Base-by-base conservation (phyloP, 2,888 invertebrate species). In the Aphelenchoides bicaudatus region DNA sequence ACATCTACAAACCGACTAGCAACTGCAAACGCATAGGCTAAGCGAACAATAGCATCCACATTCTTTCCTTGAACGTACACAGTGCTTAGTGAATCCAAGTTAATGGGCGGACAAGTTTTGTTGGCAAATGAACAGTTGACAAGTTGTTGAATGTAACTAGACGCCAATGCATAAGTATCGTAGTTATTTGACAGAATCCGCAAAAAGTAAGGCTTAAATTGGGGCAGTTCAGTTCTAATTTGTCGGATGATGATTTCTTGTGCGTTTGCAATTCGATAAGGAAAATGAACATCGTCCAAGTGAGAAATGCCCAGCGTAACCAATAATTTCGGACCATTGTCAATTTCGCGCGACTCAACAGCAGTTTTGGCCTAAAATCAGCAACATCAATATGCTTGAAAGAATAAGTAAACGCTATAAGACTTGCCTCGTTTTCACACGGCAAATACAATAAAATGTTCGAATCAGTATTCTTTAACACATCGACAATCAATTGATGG, bases 121-220 rank as follows among this genome's bases (percentile, higher is more conserved):
- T 2, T 38, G 6, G 8, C 55, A 2, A 56, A 1, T 2, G 55
- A 54, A 3, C 55, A 54, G 43, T 54, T 54, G 21, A 54, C 19
- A 8, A 54, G 21, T 57, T 75, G 74, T 56, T 75, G 68, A 39
- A 78, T 69, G 52, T 75, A 78, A 4, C 72, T 61, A n/a, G 73
- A 65, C 13, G 75, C 57, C 47, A 78, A 65, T 21, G 74, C 63
- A 58, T 75, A 78, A 38, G 74, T 71, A 34, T 70, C 63, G 66
- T 71, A 74, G 63, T 78, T 78, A 60, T 73, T 74, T 31, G 65
- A 66, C 29, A 78, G 61, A 6, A 78, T 71, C 27, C 74, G 62
- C 30, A 75, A 56, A 61, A 78, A 78, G 55, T 78, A 78, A 28
- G 71, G 68, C 27, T 70, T 67, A 59, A 75, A 75, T 50, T 73